Conservation (phyloP, 2,888 invertebrate genomes). For the Siphonodentalium dalli region DNA sequence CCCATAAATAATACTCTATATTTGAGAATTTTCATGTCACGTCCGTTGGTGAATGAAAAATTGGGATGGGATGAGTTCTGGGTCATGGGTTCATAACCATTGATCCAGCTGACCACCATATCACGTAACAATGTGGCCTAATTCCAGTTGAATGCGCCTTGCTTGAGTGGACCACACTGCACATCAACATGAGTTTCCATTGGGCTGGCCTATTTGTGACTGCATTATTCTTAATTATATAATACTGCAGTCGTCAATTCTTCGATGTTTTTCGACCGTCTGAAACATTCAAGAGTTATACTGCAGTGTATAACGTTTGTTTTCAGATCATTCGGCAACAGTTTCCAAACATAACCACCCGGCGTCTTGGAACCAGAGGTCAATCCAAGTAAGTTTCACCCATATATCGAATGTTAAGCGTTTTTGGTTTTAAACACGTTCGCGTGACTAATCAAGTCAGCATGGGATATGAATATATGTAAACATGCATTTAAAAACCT, state of each 20-base stretch:
- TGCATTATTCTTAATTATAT: not conserved
- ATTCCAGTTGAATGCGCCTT: no score
- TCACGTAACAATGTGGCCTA: no score
- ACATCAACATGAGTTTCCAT: no score
- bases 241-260: not conserved
- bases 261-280: not conserved
- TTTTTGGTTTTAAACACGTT: not conserved
- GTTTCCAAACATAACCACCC: conserved; percentile 68
- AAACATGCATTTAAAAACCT: no score
- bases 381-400: conserved; percentile 65
- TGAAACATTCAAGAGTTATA: not conserved
- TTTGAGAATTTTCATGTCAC: no score
- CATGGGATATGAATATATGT: not conserved
- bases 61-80: no score
- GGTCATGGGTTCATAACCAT: no score
- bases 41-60: no score
- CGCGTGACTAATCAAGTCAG: not conserved
- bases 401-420: not conserved
- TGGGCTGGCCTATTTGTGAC: not conserved
- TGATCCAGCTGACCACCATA: no score
- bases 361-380: conserved; percentile 68
- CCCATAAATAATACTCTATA: no score
- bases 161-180: no score
- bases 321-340: conserved; percentile 68
- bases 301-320: not conserved